Evolutionary conservation across 2,113 vertebrate genomes (phyloP), one percentile per base, ranked within the genome.

Genomic region (Tautogolabrus adspersus): DNA sequence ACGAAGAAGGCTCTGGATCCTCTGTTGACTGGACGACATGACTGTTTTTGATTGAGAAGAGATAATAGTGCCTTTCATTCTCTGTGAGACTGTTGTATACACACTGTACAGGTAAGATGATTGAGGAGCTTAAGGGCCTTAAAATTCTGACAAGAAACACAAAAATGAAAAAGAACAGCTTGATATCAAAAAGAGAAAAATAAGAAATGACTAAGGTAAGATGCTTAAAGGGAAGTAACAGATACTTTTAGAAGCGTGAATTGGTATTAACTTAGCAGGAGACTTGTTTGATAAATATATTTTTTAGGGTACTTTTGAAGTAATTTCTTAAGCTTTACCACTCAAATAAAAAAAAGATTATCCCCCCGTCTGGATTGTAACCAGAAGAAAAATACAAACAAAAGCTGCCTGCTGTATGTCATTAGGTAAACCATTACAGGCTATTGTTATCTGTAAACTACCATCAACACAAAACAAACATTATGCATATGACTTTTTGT

Each of bases 41-140:
- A 44, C 37, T 69, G 42, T 44, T 61, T 80, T 21, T 57, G 77
- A 68, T 62, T 67, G 22, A 26, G 34, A 19, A 18, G 23, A 38
- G 37, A 40, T 26, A 66, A 70, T 16, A 47, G 61, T 44, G 18
- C 18, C 56, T 40, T 21, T 30, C 18, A 40, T 21, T 72, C 15
- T 19, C 23, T 49, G 23, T 30, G 56, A 26, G 26, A 55, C 46
- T 49, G 40, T 19, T 12, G 0, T 7, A 16, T 22, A 38, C 10
- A 46, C 26, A 47, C 23, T 13, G 10, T 52, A 40, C 10, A 57
- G 22, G 57, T 67, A 68, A 37, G 62, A 66, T 46, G 49, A 71
- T 8, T 61, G 10, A 58, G 51, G 21, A 54, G 30, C 47, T 49
- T 6, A 49, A 19, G 47, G 18, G 47, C 6, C 6, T 30, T 44